Conservation (phyloP, 2,888 invertebrate genomes). For the Gandaritis pyraliata region DNA sequence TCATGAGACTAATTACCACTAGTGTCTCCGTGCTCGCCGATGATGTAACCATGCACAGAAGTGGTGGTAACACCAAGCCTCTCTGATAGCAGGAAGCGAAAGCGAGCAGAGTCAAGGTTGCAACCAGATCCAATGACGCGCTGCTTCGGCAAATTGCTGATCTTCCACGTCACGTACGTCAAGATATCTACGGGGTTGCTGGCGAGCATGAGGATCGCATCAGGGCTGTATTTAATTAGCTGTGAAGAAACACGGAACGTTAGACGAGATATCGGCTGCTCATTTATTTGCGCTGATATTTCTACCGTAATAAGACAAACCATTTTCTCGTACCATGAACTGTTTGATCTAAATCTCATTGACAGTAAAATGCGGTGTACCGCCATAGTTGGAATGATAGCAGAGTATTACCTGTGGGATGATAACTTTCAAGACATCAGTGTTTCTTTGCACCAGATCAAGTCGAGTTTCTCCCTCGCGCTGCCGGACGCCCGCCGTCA, state of each 20-base stretch:
- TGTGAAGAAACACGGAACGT: slow-evolving; percentile 51
- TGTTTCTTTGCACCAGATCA: slow-evolving; percentile 94
- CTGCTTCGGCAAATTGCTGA: slow-evolving; percentile 94
- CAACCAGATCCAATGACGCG: slow-evolving; percentile 96
- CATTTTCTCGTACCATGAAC: too few species aligned
- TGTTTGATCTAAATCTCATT: too few species aligned
- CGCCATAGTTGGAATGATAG: too few species aligned
- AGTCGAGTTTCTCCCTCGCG: slow-evolving; percentile 95
- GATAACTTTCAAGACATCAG: slow-evolving; percentile 93
- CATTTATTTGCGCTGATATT: too few species aligned
- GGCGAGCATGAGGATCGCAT: slow-evolving; percentile 93
- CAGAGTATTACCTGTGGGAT: slow-evolving; percentile 86
- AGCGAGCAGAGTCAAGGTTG: slow-evolving; percentile 95
- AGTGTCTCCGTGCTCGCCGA: slow-evolving; percentile 97
- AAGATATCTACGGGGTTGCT: slow-evolving; percentile 97
- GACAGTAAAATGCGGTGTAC: too few species aligned
- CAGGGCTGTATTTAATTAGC: slow-evolving; percentile 92
- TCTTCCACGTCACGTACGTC: slow-evolving; percentile 97
- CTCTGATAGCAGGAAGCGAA: slow-evolving; percentile 94
- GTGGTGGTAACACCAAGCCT: slow-evolving; percentile 91
- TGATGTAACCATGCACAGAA: slow-evolving; percentile 96
- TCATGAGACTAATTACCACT: slow-evolving; percentile 85
- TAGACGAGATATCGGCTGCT: too few species aligned
- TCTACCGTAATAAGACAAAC: too few species aligned
- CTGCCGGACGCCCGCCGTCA: slow-evolving; percentile 96